Conservation (phyloP, 2,113 vertebrate genomes). For the Protobothrops flavoviridis region DNA sequence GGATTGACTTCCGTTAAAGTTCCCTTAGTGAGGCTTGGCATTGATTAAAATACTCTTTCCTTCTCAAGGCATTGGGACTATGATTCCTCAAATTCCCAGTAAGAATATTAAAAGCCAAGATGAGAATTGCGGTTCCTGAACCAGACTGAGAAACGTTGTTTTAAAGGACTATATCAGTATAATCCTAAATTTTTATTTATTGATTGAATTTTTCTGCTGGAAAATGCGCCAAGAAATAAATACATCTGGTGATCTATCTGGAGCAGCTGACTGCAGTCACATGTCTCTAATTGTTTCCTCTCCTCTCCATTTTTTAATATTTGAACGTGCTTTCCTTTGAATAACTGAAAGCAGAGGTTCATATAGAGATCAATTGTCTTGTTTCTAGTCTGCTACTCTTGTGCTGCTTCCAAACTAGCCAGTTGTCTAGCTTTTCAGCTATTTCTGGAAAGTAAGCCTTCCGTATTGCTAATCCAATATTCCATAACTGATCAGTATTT, state of each 20-base stretch:
- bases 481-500: not conserved
- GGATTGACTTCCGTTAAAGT: not conserved
- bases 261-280: not conserved
- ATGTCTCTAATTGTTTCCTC: not conserved
- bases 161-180: not conserved
- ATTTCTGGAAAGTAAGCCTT: not conserved
- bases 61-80: not conserved
- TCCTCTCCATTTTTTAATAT: not conserved
- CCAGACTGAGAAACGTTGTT: not conserved
- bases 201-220: not conserved
- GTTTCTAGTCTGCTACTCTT: not conserved
- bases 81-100: not conserved
- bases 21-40: not conserved
- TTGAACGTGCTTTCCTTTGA: not conserved
- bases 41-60: not conserved
- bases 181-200: not conserved
- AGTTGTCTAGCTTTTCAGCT: not conserved
- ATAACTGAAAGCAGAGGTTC: not conserved
- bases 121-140: not conserved
- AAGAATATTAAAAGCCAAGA: not conserved
- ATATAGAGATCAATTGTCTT: not conserved
- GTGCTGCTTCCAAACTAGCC: not conserved
- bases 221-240: not conserved
- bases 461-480: not conserved
- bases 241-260: not conserved